phyloP scores from a whole-genome alignment of 2,113 vertebrate genomes.

The Petromus typicus region DNA sequence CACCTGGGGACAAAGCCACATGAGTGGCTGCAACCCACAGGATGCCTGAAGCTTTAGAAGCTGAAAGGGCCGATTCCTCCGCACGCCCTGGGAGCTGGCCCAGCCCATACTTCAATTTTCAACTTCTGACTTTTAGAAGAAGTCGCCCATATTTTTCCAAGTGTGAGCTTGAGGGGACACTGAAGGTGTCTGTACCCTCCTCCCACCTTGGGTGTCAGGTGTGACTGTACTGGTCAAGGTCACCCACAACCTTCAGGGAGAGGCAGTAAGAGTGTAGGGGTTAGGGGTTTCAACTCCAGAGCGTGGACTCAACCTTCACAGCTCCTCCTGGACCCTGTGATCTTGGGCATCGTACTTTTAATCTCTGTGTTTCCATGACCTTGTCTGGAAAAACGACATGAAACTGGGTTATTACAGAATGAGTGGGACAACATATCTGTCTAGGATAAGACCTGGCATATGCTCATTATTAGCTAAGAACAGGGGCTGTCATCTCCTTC shows the following conservation, averaged over 20 bases:
- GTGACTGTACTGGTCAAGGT: background rate
- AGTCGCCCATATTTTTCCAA: background rate
- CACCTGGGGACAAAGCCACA: accelerated
- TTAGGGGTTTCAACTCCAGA: background rate
- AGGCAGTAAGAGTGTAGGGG: background rate
- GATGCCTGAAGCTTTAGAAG: background rate
- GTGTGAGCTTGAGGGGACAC: background rate
- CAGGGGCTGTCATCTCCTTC: background rate
- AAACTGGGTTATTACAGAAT: background rate
- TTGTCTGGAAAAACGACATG: background rate
- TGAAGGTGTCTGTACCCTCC: background rate
- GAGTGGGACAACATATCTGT: background rate
- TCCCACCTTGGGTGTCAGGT: background rate
- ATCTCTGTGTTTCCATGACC: background rate
- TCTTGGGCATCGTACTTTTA: background rate
- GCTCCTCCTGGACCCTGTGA: background rate
- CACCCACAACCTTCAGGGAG: background rate
- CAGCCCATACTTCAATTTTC: background rate
- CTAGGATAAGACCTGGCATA: accelerated
- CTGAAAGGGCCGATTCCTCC: background rate
- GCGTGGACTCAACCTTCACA: background rate
- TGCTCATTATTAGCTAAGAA: background rate
- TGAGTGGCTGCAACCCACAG: background rate
- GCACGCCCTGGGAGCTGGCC: background rate
- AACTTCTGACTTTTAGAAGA: background rate